These are phyloP conservation scores for Crotalus horridus DNA, from an alignment of 2,113 vertebrate species.

Conservation along the genomic window DNA sequence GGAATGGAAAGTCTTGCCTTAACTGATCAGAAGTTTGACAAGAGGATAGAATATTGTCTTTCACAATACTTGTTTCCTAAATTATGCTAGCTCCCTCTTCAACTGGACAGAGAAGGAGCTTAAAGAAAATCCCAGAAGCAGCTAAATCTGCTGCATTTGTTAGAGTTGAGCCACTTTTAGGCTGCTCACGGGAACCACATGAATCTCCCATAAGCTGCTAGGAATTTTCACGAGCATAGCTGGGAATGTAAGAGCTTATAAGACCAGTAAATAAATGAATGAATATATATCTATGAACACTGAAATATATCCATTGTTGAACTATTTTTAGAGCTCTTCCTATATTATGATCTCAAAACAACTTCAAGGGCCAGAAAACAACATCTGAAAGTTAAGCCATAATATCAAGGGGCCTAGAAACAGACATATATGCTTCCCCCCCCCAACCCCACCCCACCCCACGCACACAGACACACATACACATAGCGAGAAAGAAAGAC, in stretches of 20 bases:
- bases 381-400: background rate
- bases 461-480: background rate
- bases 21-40: background rate
- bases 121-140: background rate
- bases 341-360: background rate
- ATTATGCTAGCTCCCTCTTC: background rate
- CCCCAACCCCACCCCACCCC: too few relatives aligned
- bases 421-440: background rate
- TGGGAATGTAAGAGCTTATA: background rate
- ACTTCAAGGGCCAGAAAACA: background rate
- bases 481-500: too few relatives aligned
- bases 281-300: background rate
- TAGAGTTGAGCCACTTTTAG: background rate
- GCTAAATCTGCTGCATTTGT: background rate
- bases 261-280: background rate
- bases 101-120: background rate
- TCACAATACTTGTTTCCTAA: background rate
- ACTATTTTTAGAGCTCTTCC: background rate
- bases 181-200: background rate
- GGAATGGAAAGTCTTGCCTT: background rate
- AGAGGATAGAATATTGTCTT: background rate
- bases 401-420: background rate
- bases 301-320: background rate
- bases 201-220: background rate
- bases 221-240: background rate